Evolutionary conservation across 2,888 invertebrate genomes (phyloP), one percentile per base, ranked within the genome.

Genomic region (Tipula helvola): DNA sequence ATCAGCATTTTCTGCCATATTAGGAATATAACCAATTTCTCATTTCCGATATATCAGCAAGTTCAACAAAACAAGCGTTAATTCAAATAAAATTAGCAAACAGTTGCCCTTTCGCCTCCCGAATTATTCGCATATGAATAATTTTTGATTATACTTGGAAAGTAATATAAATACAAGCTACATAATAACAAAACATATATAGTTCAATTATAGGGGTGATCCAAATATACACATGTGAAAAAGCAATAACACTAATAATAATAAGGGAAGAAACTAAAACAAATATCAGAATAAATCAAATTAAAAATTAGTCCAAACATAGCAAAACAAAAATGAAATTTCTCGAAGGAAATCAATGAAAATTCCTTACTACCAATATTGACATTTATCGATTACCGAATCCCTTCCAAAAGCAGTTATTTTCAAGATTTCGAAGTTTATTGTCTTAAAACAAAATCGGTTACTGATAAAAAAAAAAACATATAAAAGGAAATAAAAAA

Each of bases 301-400:
- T 84, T 84, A 84, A 84, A 84, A 84, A 84, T 84, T 84, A 84
- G 84, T 16, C 84, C 84, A 84, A 84, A 39, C 84, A 41, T 16
- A 71, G 7, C 16, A 71, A 71, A 71, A 71, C 16, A 71, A 8
- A 18, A 8, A 71, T 10, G 10, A 44, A 52, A 12, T 28, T 39
- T 39, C 84, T 84, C 84, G 84, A 39, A 84, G 84, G 84, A 84
- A 84, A 84, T 84, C 84, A 84, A 84, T 39, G 41, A 84, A 39
- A 71, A 71, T 71, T 71, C 28, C 71, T 10, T 71, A 71, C 71
- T 71, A 71, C 71, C 71, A 71, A 71, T 71, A 71, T 71, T 71
- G 71, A 71, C 71, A 71, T 71, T 71, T 71, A 71, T 71, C 71
- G 71, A 71, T 71, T 71, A 28, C 71, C 10, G 28, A 28, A 8